Evolutionary conservation across 2,888 invertebrate species (phyloP).

Genomic region (Suillia variegata): DNA sequence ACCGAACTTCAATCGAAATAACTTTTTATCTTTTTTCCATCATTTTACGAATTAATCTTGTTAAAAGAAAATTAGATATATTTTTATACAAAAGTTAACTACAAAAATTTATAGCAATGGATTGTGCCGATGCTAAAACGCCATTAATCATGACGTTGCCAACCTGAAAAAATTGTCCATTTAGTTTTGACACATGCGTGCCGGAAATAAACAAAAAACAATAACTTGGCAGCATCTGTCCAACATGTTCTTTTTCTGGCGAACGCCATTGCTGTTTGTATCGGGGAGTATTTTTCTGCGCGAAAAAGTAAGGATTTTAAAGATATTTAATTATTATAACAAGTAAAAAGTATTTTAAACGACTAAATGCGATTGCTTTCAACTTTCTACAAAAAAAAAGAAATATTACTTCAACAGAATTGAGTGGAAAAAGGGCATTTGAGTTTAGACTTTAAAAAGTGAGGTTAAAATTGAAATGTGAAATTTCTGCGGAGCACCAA

Average conservation of each 20-base stretch:
- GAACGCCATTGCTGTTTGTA: slow-evolving; percentile 59
- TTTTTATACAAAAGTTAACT: too few species aligned
- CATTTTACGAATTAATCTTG: too few species aligned
- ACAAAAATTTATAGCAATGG: too few species aligned
- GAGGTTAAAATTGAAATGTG: slow-evolving; percentile 23
- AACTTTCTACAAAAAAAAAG: too few species aligned
- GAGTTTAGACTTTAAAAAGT: slow-evolving; percentile 8
- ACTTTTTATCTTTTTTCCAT: too few species aligned
- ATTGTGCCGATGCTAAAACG: too few species aligned
- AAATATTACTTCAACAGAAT: too few species aligned
- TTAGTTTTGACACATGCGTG: too few species aligned
- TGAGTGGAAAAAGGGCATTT: background rate
- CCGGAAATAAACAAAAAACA: slow-evolving; percentile 32
- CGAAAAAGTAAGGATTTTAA: slow-evolving; percentile 55
- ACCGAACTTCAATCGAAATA: too few species aligned
- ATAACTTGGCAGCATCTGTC: slow-evolving; percentile 37
- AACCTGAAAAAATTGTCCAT: too few species aligned
- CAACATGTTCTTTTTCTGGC: slow-evolving; percentile 60
- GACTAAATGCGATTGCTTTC: background rate
- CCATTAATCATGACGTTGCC: too few species aligned
- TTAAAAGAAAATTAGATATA: too few species aligned
- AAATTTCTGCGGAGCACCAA: background rate
- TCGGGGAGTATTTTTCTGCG: slow-evolving; percentile 53
- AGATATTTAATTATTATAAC: slow-evolving; percentile 19
- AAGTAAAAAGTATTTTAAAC: background rate